Evolutionary conservation across 2,113 vertebrate species (phyloP).

Genomic region (Vireo altiloquus): DNA sequence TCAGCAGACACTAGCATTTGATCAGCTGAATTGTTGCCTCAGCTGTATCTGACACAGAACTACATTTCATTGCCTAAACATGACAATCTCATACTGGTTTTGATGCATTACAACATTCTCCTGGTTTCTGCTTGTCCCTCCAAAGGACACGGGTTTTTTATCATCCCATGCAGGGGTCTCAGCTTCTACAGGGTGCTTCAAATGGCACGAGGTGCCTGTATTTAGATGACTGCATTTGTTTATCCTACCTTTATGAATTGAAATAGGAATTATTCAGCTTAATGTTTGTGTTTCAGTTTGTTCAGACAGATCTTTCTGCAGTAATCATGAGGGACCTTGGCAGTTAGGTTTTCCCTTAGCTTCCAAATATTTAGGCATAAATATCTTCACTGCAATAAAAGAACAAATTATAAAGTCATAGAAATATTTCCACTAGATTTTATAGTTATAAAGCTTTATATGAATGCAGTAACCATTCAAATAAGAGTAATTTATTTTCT

Average conservation of each 20-base stretch:
- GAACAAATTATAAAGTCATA: not conserved
- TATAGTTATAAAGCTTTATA: not conserved
- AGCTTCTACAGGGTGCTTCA: not conserved
- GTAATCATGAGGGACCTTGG: not conserved
- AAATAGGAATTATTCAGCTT: not conserved
- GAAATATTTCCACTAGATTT: not conserved
- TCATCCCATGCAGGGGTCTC: not conserved
- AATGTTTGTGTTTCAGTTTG: not conserved
- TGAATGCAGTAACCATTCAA: not conserved
- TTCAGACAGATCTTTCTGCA: not conserved
- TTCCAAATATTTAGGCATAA: not conserved
- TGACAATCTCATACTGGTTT: not conserved
- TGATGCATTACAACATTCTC: not conserved
- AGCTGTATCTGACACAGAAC: not conserved
- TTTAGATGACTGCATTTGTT: not conserved
- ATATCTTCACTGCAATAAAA: not conserved
- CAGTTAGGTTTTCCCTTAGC: not conserved
- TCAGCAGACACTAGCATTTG: not conserved
- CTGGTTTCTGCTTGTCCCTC: not conserved
- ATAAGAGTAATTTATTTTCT: not conserved
- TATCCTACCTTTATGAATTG: not conserved
- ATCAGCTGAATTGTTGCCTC: not conserved
- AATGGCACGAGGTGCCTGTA: fast-evolving
- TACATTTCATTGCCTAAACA: not conserved
- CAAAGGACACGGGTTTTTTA: not conserved